These are phyloP conservation scores for Tapera naevia DNA, from an alignment of 2,797 vertebrate genomes.

Conservation along the genomic window DNA sequence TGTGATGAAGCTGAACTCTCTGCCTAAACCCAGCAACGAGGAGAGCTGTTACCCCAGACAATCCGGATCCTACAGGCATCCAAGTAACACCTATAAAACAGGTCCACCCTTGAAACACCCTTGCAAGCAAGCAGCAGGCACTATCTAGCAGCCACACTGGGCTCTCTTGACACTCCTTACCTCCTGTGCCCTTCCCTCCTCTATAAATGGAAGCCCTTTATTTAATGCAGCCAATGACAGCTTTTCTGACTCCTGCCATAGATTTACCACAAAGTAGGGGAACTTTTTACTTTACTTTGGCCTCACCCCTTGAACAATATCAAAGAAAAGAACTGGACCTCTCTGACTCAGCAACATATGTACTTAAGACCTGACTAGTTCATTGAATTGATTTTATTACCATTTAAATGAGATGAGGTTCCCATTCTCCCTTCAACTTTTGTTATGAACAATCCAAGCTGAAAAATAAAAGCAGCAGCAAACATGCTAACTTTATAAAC, in stretches of 20 bases:
- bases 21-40: rapidly evolving
- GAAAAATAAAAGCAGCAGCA: background rate
- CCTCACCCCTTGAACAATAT: background rate
- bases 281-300: background rate
- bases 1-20: background rate
- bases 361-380: background rate
- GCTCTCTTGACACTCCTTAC: background rate
- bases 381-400: background rate
- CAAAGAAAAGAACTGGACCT: background rate
- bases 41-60: background rate
- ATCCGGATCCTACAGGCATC: background rate
- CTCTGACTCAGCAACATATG: background rate
- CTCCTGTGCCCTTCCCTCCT: background rate
- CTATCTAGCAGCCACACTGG: background rate
- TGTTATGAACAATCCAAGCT: background rate
- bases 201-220: background rate
- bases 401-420: background rate
- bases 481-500: background rate
- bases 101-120: background rate
- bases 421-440: background rate
- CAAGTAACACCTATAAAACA: background rate
- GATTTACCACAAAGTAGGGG: background rate
- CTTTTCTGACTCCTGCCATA: background rate
- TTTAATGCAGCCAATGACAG: background rate
- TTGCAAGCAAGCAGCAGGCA: background rate